phyloP scores from a whole-genome alignment of 1,140 invertebrate species.

The Zaprionus tsacasi region DNA sequence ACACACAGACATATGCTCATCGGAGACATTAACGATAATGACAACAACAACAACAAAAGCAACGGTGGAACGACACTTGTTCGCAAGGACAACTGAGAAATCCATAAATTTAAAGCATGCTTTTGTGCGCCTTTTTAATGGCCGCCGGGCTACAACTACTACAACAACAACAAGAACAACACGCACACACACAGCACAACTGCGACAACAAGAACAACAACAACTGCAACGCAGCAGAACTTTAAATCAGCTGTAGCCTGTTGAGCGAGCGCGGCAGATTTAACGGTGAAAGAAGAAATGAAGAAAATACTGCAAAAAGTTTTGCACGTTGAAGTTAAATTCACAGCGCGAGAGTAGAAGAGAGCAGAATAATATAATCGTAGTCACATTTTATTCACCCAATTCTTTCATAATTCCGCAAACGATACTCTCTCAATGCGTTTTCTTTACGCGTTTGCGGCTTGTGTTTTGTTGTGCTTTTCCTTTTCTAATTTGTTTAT shows the following conservation, averaged over 20 bases:
- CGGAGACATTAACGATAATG: constrained; percentile 66
- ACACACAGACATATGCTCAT: constrained; percentile 50
- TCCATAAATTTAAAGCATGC: constrained; percentile 78
- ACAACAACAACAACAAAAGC: constrained; percentile 51
- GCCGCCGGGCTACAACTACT: neutral
- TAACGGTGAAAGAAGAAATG: constrained; percentile 12
- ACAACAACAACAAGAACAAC: constrained; percentile 5
- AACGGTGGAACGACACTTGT: constrained; percentile 63
- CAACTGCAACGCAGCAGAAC: constrained; percentile 6
- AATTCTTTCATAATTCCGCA: constrained; percentile 70
- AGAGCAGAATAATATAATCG: neutral
- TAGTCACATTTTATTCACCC: constrained; percentile 47
- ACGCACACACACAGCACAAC: neutral
- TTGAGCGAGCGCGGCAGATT: constrained; percentile 57
- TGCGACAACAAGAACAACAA: neutral
- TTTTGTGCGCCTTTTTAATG: constrained; percentile 48
- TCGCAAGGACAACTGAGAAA: constrained; percentile 77
- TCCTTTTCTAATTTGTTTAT: constrained; percentile 46
- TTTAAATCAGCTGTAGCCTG: constrained; percentile 76
- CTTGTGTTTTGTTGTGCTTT: constrained; percentile 1
- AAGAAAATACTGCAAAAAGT: neutral
- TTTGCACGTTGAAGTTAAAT: neutral
- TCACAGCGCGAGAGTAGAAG: neutral
- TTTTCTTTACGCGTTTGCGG: constrained; percentile 32
- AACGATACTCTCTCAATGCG: constrained; percentile 27